These are phyloP conservation scores for Synanthedon vespiformis DNA, from an alignment of 2,888 invertebrate genomes.

Conservation along the genomic window DNA sequence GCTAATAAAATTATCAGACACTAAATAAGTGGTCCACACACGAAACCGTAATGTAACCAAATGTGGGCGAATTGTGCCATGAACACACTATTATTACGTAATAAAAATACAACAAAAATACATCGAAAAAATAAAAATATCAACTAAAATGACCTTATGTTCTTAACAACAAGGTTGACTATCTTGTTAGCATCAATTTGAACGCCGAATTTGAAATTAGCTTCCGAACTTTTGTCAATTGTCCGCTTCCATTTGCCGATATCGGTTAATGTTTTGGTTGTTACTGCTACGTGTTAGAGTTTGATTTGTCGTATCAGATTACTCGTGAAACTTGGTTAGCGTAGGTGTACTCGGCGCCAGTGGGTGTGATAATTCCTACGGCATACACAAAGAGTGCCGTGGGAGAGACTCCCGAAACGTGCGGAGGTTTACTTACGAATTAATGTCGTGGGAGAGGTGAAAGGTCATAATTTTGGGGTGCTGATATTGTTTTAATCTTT, in stretches of 20 bases:
- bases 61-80: slow-evolving; percentile 30
- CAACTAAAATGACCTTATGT: slow-evolving; percentile 25
- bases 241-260: slow-evolving; percentile 31
- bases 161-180: slow-evolving; percentile 33
- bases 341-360: slow-evolving; percentile 49
- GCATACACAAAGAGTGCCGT: slow-evolving; percentile 62
- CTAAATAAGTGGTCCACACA: slow-evolving; percentile 12
- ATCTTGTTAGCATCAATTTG: slow-evolving; percentile 44
- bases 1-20: not conserved
- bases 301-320: slow-evolving; percentile 28
- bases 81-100: slow-evolving; percentile 32
- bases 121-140: slow-evolving; percentile 15
- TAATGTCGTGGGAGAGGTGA: slow-evolving; percentile 63
- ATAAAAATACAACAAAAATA: slow-evolving; percentile 30
- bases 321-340: slow-evolving; percentile 29
- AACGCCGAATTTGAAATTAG: slow-evolving; percentile 20
- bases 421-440: slow-evolving; percentile 48
- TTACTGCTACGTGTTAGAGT: slow-evolving; percentile 31
- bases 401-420: slow-evolving; percentile 60
- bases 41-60: slow-evolving; percentile 20
- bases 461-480: slow-evolving; percentile 38
- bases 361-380: slow-evolving; percentile 66
- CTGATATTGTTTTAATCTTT: slow-evolving; percentile 20
- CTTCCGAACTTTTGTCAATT: slow-evolving; percentile 52
- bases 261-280: slow-evolving; percentile 11